phyloP scores from a whole-genome alignment of 2,888 invertebrate species.

The Deilephila porcellus region DNA sequence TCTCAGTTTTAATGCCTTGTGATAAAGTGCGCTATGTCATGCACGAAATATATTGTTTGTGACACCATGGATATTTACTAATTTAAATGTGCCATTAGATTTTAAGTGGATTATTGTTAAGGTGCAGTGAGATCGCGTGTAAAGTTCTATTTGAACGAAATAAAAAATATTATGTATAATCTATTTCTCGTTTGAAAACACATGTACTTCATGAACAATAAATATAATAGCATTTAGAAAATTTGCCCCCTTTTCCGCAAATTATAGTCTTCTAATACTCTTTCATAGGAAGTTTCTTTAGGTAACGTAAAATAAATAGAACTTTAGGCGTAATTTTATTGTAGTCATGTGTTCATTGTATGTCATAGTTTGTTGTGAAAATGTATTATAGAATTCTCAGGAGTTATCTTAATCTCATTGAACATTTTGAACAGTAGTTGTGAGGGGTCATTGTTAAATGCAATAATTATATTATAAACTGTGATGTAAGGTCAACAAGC shows the following conservation, averaged over 20 bases:
- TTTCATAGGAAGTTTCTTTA: neutral
- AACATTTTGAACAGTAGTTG: neutral
- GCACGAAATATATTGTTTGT: neutral
- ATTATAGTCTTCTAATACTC: neutral
- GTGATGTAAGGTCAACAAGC: neutral
- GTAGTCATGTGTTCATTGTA: slow-evolving; percentile 25
- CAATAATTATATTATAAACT: neutral
- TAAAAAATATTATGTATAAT: neutral
- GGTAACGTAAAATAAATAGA: slow-evolving; percentile 1
- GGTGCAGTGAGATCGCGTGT: slow-evolving; percentile 28
- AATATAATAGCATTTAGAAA: neutral
- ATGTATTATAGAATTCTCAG: neutral
- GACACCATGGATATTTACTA: neutral
- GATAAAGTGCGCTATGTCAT: neutral
- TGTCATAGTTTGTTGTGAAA: slow-evolving; percentile 8
- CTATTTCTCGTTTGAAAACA: no score
- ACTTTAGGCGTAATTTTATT: slow-evolving; percentile 25
- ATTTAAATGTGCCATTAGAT: slow-evolving; percentile 16
- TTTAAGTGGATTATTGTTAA: slow-evolving; percentile 44
- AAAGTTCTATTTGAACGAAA: slow-evolving; percentile 16
- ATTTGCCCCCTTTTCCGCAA: neutral
- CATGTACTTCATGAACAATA: neutral
- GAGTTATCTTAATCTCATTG: neutral
- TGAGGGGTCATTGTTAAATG: neutral
- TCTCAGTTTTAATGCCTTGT: neutral